Evolutionary conservation across 2,113 vertebrate species (phyloP).

Genomic region (Etia nguti): DNA sequence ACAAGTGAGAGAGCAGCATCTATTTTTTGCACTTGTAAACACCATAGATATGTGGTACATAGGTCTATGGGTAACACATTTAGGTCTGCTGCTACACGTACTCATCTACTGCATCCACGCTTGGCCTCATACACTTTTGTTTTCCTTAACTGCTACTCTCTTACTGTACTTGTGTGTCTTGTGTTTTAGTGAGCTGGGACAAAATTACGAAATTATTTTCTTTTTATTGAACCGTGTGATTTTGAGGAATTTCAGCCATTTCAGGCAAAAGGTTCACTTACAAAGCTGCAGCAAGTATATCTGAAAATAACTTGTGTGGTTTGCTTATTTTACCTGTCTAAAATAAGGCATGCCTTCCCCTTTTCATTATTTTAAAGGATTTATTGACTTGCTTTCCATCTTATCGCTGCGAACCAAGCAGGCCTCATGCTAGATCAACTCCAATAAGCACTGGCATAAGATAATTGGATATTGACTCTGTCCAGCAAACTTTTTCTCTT

Average conservation of each 20-base stretch:
- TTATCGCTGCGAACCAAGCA: neutral
- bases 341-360: neutral
- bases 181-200: neutral
- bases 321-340: neutral
- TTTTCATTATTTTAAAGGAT: neutral
- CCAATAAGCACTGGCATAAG: slow-evolving; percentile 1
- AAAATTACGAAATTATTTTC: neutral
- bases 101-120: neutral
- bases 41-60: neutral
- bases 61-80: neutral
- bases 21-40: neutral
- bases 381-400: slow-evolving; percentile 23
- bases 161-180: neutral
- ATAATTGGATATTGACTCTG: slow-evolving; percentile 54
- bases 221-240: neutral
- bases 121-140: neutral
- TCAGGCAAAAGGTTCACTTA: neutral
- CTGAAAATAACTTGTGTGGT: neutral
- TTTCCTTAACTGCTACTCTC: neutral
- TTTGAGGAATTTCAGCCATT: neutral
- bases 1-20: neutral
- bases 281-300: neutral
- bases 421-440: neutral
- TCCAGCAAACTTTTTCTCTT: neutral
- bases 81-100: neutral